Base-by-base conservation (phyloP, 2,113 vertebrate genomes). In the Eudyptes chrysolophus region DNA sequence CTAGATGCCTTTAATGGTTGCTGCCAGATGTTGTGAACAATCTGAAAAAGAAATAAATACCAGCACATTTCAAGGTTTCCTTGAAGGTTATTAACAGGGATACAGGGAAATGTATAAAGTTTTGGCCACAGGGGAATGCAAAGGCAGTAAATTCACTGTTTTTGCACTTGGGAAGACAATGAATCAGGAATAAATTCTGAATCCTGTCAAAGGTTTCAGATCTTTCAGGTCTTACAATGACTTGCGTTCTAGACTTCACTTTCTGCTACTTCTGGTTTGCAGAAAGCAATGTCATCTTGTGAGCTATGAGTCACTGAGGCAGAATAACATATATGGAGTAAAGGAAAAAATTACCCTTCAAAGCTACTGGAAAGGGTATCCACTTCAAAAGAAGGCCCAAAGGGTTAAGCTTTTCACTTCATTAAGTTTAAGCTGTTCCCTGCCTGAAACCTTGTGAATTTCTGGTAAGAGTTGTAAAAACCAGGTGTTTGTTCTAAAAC, bases 401-500 rank as follows among this genome's bases (percentile, higher is more conserved):
- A 97, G 80, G 52, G 92, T 98, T 87, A 93, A 96, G 88, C 30
- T 89, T 89, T 94, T 93, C 79, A 70, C 81, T 92, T 92, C 82
- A 92, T 94, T 97, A 97, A 96, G 75, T 96, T 74, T 98, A 96
- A 97, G 75, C 90, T 95, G 55, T 83, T 98, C 96, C 87, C 86
- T 96, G 81, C 36, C 85, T 87, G 95, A 97, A 97, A 97, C 76
- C 87, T 95, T 95, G 84, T 95, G 93, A 70, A 93, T 96, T 96
- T 98, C 94, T 92, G 75, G 92, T 96, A 98, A 95, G 84, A 97
- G 86, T 97, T 98, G 94, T 97, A 98, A 98, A 98, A 98, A 97
- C 44, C 96, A 98, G 94, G 95, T 98, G 96, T 96, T 98, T 98
- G 85, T 97, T 98, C 96, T 97, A 98, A 98, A 98, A 97, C 90